Base-by-base conservation (phyloP, 2,888 invertebrate genomes). In the Hylaea fasciaria region DNA sequence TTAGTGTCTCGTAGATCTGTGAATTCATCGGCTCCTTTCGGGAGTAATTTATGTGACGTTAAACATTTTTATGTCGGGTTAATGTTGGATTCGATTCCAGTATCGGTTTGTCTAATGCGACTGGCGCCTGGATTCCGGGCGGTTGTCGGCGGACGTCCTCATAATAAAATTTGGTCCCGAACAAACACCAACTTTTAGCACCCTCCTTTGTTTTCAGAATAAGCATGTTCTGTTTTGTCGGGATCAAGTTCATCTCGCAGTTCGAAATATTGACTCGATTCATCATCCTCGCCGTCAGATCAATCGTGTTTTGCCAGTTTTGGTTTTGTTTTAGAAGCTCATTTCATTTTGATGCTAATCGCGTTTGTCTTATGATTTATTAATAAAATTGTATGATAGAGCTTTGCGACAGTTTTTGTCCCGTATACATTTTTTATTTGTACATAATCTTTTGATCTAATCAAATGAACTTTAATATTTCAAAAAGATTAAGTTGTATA, bases 41-140 rank as follows among this genome's bases (percentile, higher is more conserved):
- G 73, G 70, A 71, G 80, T 90, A 85, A 91, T 91, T 91, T 91
- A 91, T 91, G 86, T 85, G 88, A 79, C 85, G 85, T 81, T 88
- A 85, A 89, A 89, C 81, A 85, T 86, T 90, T 90, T 90, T 86
- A 91, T 90, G 89, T 86, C 79, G 83, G 84, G 87, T 90, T 91
- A 89, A 89, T 82, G 86, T 83, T 75, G 80, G 80, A 80, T 86
- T 82, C 77, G 86, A 85, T 85, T 83, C 81, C 80, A 77, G 82
- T 90, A 90, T 90, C 88, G 85, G 82, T 77, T 82, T 83, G 83
- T 86, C 87, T 91, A 89, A 90, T 91, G 90, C 76, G 68, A 74
- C 77, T 86, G 91, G 91, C 91, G 91, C 91, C 91, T 87, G 74
- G 71, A 85, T 82, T 86, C 86, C 83, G 84, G 77, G 62, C 72